phyloP scores from a whole-genome alignment of 2,113 vertebrate species.

The Murina feae region DNA sequence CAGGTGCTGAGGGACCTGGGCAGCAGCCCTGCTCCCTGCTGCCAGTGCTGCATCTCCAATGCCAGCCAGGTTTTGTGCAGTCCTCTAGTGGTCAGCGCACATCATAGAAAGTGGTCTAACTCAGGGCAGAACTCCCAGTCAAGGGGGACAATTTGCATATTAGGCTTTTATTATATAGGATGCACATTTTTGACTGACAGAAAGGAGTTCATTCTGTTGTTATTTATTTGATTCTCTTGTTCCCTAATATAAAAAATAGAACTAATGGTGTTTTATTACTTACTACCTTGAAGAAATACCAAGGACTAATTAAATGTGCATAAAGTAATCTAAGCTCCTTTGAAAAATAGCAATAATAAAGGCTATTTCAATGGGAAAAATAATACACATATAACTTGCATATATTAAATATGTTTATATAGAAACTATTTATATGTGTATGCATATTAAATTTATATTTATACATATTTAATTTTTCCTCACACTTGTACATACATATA shows the following conservation, averaged over 20 bases:
- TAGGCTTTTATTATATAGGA: no score
- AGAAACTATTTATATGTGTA: not conserved
- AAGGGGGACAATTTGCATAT: no score
- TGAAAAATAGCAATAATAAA: not conserved
- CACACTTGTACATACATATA: not conserved
- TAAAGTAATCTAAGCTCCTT: not conserved
- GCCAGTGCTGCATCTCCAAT: no score
- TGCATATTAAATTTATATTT: not conserved
- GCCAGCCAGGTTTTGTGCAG: no score
- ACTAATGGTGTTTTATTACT: not conserved
- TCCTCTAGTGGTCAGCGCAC: no score
- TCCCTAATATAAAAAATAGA: not conserved
- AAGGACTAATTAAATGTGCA: not conserved
- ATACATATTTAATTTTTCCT: not conserved
- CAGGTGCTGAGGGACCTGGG: no score
- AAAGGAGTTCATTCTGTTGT: not conserved
- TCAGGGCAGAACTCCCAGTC: no score
- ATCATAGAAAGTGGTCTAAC: no score
- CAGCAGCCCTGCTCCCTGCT: no score
- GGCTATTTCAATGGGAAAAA: not conserved
- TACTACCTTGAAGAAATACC: not conserved
- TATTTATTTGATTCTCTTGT: not conserved
- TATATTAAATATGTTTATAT: not conserved
- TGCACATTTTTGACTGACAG: not conserved
- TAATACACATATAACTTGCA: not conserved